phyloP scores from a whole-genome alignment of 2,113 vertebrate species.

The Corythaeola cristata region DNA sequence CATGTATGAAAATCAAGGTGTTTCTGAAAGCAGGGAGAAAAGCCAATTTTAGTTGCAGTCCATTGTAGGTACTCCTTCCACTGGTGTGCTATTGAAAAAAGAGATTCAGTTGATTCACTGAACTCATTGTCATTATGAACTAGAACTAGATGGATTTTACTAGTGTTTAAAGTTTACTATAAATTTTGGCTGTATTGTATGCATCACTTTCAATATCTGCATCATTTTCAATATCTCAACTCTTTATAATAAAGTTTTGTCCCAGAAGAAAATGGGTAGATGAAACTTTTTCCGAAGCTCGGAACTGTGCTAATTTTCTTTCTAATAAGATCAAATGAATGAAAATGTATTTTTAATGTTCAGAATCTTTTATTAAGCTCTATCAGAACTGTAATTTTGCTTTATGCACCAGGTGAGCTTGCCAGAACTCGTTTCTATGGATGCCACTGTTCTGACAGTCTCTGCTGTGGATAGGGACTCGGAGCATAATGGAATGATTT shows the following conservation, averaged over 20 bases:
- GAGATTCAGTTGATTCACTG: neutral
- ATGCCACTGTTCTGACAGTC: constrained; percentile 75
- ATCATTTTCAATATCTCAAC: neutral
- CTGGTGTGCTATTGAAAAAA: neutral
- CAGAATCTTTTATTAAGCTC: neutral
- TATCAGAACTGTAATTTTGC: neutral
- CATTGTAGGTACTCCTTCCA: neutral
- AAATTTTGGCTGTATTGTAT: neutral
- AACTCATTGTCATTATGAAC: neutral
- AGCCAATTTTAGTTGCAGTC: neutral
- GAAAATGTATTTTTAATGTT: neutral
- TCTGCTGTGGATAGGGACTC: constrained; percentile 83
- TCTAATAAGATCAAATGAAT: neutral
- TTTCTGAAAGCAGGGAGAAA: neutral
- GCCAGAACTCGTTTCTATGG: constrained; percentile 74
- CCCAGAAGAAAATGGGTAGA: neutral
- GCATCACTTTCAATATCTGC: neutral
- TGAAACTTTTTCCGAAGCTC: neutral
- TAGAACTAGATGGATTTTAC: neutral
- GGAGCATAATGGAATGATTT: constrained; percentile 76
- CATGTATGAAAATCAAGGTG: neutral
- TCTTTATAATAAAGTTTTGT: neutral
- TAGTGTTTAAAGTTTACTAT: neutral
- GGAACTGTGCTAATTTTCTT: neutral
- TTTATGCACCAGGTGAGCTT: constrained; percentile 77